These are phyloP conservation scores for Octomys mimax DNA, from an alignment of 2,797 vertebrate species.

Conservation along the genomic window DNA sequence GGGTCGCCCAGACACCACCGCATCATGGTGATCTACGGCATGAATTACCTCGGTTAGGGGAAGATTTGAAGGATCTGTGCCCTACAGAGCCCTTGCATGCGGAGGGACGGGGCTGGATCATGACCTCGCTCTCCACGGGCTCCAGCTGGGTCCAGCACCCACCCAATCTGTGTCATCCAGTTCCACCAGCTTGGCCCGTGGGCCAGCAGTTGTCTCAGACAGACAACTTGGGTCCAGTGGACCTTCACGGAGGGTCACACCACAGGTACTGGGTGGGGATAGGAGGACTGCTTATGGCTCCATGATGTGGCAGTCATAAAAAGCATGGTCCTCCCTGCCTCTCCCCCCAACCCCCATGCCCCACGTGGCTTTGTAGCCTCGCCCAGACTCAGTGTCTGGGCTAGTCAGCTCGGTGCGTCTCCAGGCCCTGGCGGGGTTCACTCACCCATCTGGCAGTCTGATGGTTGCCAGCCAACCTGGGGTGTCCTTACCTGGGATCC, in stretches of 20 bases:
- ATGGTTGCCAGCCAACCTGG: too few relatives aligned
- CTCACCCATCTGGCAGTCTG: background rate
- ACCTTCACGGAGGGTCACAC: background rate
- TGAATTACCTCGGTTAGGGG: background rate
- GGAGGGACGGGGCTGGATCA: too few relatives aligned
- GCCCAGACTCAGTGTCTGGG: background rate
- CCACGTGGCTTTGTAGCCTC: background rate
- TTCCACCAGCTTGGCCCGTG: background rate
- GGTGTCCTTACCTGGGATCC: background rate
- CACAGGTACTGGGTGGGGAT: background rate
- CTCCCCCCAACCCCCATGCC: background rate
- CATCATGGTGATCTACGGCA: too few relatives aligned
- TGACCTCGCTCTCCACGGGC: background rate
- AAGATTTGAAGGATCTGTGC: background rate
- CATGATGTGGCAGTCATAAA: too few relatives aligned
- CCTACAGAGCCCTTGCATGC: background rate
- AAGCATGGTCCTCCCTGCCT: too few relatives aligned
- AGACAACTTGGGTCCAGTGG: background rate
- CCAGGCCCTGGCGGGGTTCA: rapidly evolving
- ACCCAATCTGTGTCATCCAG: background rate
- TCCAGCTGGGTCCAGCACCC: background rate
- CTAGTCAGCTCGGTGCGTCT: background rate
- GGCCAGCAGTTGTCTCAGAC: background rate
- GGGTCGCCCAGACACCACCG: background rate
- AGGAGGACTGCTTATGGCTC: background rate